These are phyloP conservation scores for Clarias magur DNA, from an alignment of 2,113 vertebrate species.

Conservation along the genomic window DNA sequence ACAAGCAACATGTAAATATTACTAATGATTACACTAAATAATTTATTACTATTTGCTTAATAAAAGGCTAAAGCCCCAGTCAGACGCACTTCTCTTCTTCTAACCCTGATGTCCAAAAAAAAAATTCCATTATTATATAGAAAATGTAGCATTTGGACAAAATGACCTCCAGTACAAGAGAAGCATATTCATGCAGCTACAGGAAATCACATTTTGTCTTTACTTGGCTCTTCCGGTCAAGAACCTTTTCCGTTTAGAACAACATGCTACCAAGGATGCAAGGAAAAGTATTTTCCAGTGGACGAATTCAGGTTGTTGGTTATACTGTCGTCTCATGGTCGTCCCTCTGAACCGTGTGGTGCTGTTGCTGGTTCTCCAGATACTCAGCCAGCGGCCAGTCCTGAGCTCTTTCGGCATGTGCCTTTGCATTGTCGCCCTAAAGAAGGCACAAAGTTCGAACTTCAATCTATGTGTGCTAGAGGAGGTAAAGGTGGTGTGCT, in stretches of 20 bases:
- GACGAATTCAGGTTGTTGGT: not conserved
- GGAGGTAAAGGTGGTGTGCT: not conserved
- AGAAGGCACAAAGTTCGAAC: not conserved
- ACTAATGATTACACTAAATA: not conserved
- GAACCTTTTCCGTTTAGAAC: not conserved
- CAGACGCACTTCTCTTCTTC: conserved; percentile 27
- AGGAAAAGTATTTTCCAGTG: conserved; percentile 4
- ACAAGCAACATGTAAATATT: conserved; percentile 9
- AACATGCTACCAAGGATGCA: conserved; percentile 6
- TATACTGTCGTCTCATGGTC: conserved; percentile 86
- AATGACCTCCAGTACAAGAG: not conserved
- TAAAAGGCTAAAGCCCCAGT: conserved; percentile 31
- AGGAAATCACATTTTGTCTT: conserved; percentile 27
- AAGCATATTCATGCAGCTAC: conserved; percentile 49
- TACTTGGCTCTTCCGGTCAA: conserved; percentile 39
- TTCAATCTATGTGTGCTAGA: not conserved
- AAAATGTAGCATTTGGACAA: conserved; percentile 4
- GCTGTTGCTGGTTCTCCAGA: conserved; percentile 85
- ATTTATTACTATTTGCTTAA: conserved; percentile 26
- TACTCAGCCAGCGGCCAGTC: conserved; percentile 83
- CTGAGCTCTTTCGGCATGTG: conserved; percentile 80
- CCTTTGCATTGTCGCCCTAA: conserved; percentile 84
- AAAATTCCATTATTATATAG: conserved; percentile 17
- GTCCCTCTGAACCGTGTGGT: conserved; percentile 85
- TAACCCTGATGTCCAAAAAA: conserved; percentile 38